Evolutionary conservation across 2,888 invertebrate species (phyloP), one percentile per base, ranked within the genome.

Genomic region (Auanema sp.): DNA sequence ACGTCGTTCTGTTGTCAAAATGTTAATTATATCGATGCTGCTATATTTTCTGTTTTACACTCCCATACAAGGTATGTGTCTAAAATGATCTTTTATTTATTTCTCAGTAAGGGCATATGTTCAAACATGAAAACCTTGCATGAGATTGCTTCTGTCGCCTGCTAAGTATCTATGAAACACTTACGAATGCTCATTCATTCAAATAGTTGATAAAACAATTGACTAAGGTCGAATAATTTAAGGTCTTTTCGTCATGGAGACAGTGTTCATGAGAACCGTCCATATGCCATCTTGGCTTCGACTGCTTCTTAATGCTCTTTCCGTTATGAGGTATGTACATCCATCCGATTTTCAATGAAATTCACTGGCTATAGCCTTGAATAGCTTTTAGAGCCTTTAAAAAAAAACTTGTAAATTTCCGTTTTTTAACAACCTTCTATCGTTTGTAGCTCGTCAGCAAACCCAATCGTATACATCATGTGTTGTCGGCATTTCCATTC

Each of bases 31-130:
- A 14, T 85, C 85, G 59, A 85, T 86, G 49, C 64, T 84, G 18
- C 79, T 86, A 4, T 86, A 86, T 72, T 84, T 84, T 58, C 64
- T 85, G 40, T 85, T 85, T 71, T 86, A 85, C 72, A 84, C 85
- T 1, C 85, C 86, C 0, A 81, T 83, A 10, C 85, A 85, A 74
- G 78, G 74, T 68, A 42, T 42, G 33, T 55, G 52, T 5, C 23
- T 50, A 14, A 18, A 52, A 23, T 3, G 18, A 18, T 47, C 21
- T 47, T 21, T 47, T 47, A 16, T 47, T 47, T 8, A 33, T 33
- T 33, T 33, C 33, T 33, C 33, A 8, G 33, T 33, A 33, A 33
- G 33, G 33, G 33, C 33, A 33, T 33, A 33, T 33, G 8, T 33
- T 33, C 8, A 8, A 33, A 33, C 33, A 33, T 33, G 33, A 8